Base-by-base conservation (phyloP, 2,113 vertebrate species). In the Thalassarche chlororhynchos region DNA sequence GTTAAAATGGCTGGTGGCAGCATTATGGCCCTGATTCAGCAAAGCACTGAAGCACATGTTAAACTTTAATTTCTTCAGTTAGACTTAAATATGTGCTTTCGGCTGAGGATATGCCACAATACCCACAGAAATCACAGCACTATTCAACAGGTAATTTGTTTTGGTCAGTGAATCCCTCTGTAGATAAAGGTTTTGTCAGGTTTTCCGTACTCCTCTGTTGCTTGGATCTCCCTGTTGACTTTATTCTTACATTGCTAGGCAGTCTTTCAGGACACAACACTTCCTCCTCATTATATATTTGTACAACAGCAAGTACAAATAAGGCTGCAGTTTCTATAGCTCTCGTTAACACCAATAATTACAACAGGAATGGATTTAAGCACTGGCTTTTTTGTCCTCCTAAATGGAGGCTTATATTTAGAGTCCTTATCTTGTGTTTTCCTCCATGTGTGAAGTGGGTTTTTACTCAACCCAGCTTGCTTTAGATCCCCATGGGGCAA, bases 71-170 rank as follows among this genome's bases (percentile, higher is more conserved):
- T 75, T 87, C 83, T 95, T 89, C 61, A 89, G 49, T 94, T 93
- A 96, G 72, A 60, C 40, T 78, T 93, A 84, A 90, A 72, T 38
- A 75, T 7, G 24, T 57, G 26, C 36, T 95, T 58, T 82, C 62
- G 42, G 74, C 58, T 91, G 81, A 93, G 77, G 57, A 62, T 66
- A 46, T 51, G 87, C 77, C 91, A 91, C 68, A 87, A 74, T 52
- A 70, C 17, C 89, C 84, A 60, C 93, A 93, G 89, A 94, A 86
- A 96, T 88, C 84, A 93, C 55, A 70, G 74, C 1, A 0, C 54
- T 70, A 54, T 62, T 96, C 54, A 90, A 38, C 81, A 83, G 68
- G 58, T 93, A 62, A 74, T 95, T 95, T 91, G 94, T 62, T 94
- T 65, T 51, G 87, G 66, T 54, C 81, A 68, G 61, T 34, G 55